phyloP scores from a whole-genome alignment of 2,888 invertebrate species.

The Plemyria rubiginata region DNA sequence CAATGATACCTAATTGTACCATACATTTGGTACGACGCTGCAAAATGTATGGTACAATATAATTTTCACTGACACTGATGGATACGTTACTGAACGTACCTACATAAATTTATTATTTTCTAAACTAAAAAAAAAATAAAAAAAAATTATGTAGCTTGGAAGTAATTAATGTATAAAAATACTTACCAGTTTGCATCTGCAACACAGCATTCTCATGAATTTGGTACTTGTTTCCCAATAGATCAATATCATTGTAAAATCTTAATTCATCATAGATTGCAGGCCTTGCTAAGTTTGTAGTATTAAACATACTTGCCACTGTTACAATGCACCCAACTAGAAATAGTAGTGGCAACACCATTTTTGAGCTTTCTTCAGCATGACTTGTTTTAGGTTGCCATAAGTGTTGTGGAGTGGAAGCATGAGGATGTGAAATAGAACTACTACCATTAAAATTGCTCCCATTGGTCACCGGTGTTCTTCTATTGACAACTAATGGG shows the following conservation, averaged over 20 bases:
- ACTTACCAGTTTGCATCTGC: conserved; percentile 68
- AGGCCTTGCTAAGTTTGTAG: neutral
- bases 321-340: conserved; percentile 2
- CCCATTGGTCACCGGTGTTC: conserved; percentile 1
- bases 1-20: too few species aligned
- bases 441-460: conserved; percentile 7
- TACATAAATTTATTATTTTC: too few species aligned
- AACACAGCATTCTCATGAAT: conserved; percentile 64
- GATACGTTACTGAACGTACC: too few species aligned
- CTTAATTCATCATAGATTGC: conserved; percentile 54
- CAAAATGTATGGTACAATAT: too few species aligned
- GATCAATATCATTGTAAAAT: conserved; percentile 64
- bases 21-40: too few species aligned
- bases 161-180: neutral
- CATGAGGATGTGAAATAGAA: neutral
- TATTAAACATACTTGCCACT: conserved; percentile 17
- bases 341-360: conserved; percentile 2
- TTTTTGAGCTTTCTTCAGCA: conserved; percentile 1
- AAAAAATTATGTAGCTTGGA: too few species aligned
- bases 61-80: too few species aligned
- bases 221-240: conserved; percentile 64
- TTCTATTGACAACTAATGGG: neutral
- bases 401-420: neutral
- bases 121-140: too few species aligned
- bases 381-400: neutral